Evolutionary conservation across 2,888 invertebrate species (phyloP).

Genomic region (Platycheirus rosarum): DNA sequence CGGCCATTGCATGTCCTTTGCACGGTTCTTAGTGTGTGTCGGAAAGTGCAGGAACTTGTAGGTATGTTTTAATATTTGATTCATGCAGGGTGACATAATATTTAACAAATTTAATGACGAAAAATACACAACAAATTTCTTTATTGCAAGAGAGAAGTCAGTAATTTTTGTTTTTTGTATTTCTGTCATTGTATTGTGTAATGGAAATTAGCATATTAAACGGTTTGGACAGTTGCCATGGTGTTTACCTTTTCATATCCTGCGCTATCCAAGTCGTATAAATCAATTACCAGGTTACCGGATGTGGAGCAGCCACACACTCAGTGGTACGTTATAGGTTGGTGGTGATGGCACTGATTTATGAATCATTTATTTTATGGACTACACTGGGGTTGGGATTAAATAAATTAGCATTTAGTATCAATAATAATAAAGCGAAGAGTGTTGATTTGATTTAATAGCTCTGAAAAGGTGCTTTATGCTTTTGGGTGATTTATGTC

Average conservation of each 20-base stretch:
- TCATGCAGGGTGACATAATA: slow-evolving; percentile 46
- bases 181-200: neutral
- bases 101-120: neutral
- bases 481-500: slow-evolving; percentile 18
- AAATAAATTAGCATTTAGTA: slow-evolving; percentile 44
- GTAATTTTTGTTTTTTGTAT: neutral
- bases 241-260: slow-evolving; percentile 36
- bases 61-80: slow-evolving; percentile 60
- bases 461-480: slow-evolving; percentile 3
- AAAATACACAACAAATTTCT: slow-evolving; percentile 15
- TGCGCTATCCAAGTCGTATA: slow-evolving; percentile 16
- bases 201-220: slow-evolving; percentile 44
- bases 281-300: slow-evolving; percentile 31
- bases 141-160: slow-evolving; percentile 2
- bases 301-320: slow-evolving; percentile 19
- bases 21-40: neutral
- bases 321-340: neutral
- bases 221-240: slow-evolving; percentile 56
- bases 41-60: slow-evolving; percentile 63
- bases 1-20: slow-evolving; percentile 16
- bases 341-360: slow-evolving; percentile 34
- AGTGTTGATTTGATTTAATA: slow-evolving; percentile 33
- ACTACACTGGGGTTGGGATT: slow-evolving; percentile 30
- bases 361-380: slow-evolving; percentile 48
- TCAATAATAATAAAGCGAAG: slow-evolving; percentile 19